Evolutionary conservation across 2,888 invertebrate genomes (phyloP).

Genomic region (Coleophora deauratella): DNA sequence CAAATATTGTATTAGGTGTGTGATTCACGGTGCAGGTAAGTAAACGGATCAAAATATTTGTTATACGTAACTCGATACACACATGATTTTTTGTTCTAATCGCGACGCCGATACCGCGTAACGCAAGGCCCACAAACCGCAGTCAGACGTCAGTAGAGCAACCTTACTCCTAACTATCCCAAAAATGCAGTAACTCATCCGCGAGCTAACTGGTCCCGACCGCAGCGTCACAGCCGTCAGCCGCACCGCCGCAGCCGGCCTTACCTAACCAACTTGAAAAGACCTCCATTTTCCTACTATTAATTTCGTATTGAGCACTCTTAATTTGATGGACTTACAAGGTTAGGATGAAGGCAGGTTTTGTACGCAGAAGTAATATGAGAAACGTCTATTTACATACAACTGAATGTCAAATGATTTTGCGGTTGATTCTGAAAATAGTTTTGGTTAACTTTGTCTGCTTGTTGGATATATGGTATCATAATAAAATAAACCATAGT

Average conservation of each 20-base stretch:
- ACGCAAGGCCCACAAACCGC: constrained; percentile 9
- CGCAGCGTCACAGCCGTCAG: constrained; percentile 39
- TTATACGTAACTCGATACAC: too few relatives aligned
- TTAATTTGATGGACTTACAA: constrained; percentile 9
- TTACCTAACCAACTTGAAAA: constrained; percentile 5
- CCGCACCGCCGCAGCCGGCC: constrained; percentile 27
- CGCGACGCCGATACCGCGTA: too few relatives aligned
- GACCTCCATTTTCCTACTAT: not conserved
- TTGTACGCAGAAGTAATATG: constrained; percentile 24
- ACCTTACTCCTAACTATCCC: constrained; percentile 42
- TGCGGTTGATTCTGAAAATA: not conserved
- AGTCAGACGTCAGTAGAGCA: constrained; percentile 24
- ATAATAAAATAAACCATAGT: too few relatives aligned
- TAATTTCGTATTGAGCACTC: too few relatives aligned
- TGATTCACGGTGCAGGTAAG: not conserved
- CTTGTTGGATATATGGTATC: not conserved
- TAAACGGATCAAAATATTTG: not conserved
- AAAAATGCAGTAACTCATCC: constrained; percentile 52
- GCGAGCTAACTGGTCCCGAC: constrained; percentile 45
- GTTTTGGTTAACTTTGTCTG: not conserved
- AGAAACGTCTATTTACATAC: constrained; percentile 23
- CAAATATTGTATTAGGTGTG: too few relatives aligned
- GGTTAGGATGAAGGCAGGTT: constrained; percentile 30
- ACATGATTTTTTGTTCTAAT: too few relatives aligned
- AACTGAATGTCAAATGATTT: constrained; percentile 25